phyloP scores from a whole-genome alignment of 2,797 vertebrate genomes.

The Pipistrellus kuhlii region DNA sequence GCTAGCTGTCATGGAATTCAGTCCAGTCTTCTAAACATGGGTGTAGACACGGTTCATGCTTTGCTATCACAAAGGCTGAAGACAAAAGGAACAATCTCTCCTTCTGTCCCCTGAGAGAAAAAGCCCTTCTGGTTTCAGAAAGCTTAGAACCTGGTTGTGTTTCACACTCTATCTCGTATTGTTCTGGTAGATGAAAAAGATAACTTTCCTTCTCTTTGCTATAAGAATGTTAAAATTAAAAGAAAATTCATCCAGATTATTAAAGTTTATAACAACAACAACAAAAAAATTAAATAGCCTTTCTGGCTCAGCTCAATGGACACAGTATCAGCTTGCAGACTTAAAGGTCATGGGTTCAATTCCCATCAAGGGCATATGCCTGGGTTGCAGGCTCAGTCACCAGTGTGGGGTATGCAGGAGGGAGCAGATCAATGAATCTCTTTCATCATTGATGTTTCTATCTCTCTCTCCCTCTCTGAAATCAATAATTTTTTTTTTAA shows the following conservation, averaged over 20 bases:
- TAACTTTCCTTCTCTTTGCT: constrained; percentile 22
- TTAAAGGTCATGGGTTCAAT: too few relatives aligned
- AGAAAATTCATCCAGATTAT: neutral
- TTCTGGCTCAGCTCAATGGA: too few relatives aligned
- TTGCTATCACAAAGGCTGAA: neutral
- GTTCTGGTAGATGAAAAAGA: constrained; percentile 30
- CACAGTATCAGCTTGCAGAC: too few relatives aligned
- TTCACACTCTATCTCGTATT: neutral
- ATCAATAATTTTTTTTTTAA: too few relatives aligned
- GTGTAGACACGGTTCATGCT: neutral
- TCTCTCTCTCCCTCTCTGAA: too few relatives aligned
- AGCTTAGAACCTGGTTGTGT: neutral
- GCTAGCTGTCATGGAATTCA: neutral
- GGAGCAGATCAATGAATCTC: too few relatives aligned
- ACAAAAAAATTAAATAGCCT: neutral
- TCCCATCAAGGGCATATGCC: too few relatives aligned
- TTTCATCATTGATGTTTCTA: too few relatives aligned
- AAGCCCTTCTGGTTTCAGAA: neutral
- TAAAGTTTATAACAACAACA: constrained; percentile 57
- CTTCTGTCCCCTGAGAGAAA: neutral
- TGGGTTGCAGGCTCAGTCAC: too few relatives aligned
- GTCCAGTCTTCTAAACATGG: neutral
- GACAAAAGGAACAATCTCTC: neutral
- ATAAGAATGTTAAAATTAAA: neutral
- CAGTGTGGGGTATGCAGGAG: too few relatives aligned